Evolutionary conservation across 2,888 invertebrate species (phyloP), one percentile per base, ranked within the genome.

Genomic region (Apotomis capreana): DNA sequence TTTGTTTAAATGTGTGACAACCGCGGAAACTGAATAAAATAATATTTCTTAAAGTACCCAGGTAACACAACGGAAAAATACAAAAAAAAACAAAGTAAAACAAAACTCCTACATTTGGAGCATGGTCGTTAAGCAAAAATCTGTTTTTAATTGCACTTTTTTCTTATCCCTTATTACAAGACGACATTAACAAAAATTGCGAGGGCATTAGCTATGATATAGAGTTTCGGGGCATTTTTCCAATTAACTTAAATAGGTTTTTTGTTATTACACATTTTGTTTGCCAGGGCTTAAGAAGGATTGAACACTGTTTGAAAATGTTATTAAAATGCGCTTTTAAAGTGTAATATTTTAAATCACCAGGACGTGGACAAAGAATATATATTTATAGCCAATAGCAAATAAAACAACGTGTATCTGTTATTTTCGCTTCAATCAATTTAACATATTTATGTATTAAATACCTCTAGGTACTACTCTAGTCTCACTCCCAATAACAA

Each of bases 231-330:
- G 82, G 78, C 82, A 81, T 87, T 89, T 89, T 88, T 87, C 78
- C 87, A 89, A 90, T 91, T 91, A 89, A 77, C 81, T 86, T 90
- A 87, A 65, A 90, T 90, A 89, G 84, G 86, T 83, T 87, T 87
- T 68, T 58, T 68, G 57, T 71, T 68, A 62, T 71, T 60, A 15
- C n/a, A 51, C 54, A 9, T 46, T 65, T 70, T 55, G 15, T 49
- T 40, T 64, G 26, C 51, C 37, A 26, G 9, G 10, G 49, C 9
- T 3, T 10, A 49, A 49, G 49, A 49, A 49, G 9, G 8, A 49
- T 10, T 49, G 5, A 49, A 49, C 49, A 40, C 40, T 6, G 26
- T 26, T 26, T 15, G 40, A 40, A 40, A 40, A 5, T 40, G 6
- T 40, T 15, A 15, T 15, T 1, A 15, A 15, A 15, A 15, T 1